These are phyloP conservation scores for Psylliodes chrysocephalus DNA, from an alignment of 2,888 invertebrate species.

Conservation along the genomic window DNA sequence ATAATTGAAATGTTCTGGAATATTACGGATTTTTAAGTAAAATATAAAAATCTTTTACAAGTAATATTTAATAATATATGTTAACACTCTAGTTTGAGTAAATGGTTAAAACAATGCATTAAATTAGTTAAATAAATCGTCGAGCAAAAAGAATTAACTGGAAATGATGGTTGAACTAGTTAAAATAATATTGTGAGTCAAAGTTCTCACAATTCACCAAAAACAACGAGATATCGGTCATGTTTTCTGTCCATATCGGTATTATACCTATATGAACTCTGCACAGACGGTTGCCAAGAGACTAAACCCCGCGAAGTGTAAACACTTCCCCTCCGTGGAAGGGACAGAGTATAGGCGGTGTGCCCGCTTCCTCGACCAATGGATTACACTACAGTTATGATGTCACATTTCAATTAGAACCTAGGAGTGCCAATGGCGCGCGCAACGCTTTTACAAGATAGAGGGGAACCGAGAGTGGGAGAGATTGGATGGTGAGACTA, in stretches of 20 bases:
- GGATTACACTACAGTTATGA: slow-evolving; percentile 53
- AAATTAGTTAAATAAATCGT: neutral
- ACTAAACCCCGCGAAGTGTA: slow-evolving; percentile 64
- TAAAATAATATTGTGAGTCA: neutral
- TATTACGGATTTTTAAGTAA: too few relatives aligned
- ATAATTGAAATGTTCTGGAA: too few relatives aligned
- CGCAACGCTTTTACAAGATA: slow-evolving; percentile 54
- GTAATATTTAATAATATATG: too few relatives aligned
- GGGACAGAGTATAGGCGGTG: slow-evolving; percentile 54
- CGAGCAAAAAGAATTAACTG: neutral
- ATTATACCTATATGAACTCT: slow-evolving; percentile 47
- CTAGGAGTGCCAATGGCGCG: slow-evolving; percentile 63
- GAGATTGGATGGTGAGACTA: slow-evolving; percentile 42
- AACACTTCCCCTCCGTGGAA: slow-evolving; percentile 64
- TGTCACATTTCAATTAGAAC: slow-evolving; percentile 58
- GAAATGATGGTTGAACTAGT: neutral
- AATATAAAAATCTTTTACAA: too few relatives aligned
- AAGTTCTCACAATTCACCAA: slow-evolving; percentile 15
- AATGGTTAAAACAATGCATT: too few relatives aligned
- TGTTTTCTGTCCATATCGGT: slow-evolving; percentile 27
- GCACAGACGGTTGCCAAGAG: slow-evolving; percentile 65
- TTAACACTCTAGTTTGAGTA: too few relatives aligned
- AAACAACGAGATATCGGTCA: slow-evolving; percentile 31
- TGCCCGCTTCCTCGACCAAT: slow-evolving; percentile 55
- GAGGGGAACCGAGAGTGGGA: slow-evolving; percentile 57